Percentiles rank a stretch among this genome's conserved stretches.
Evolutionary conservation across 2,113 vertebrate genomes (phyloP).

Genomic region (Crotalus tigris): DNA sequence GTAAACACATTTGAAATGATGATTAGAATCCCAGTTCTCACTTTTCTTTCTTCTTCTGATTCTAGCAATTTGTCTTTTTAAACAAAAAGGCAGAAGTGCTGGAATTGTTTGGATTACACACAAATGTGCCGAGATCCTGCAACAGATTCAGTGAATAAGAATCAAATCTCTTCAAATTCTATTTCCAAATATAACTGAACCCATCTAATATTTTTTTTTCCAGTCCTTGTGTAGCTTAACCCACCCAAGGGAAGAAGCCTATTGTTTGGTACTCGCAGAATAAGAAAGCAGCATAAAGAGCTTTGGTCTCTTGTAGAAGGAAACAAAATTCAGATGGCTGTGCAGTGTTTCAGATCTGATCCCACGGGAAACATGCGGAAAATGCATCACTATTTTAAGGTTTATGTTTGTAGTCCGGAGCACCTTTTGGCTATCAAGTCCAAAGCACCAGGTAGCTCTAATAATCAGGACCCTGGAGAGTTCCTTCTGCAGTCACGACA

Average conservation of each 20-base stretch:
- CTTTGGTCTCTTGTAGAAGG: background rate
- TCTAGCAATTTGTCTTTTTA: background rate
- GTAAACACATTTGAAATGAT: constrained; percentile 38
- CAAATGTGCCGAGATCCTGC: background rate
- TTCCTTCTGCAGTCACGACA: background rate
- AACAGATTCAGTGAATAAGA: background rate
- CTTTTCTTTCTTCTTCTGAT: background rate
- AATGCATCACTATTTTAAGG: background rate
- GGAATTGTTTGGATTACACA: too few species aligned
- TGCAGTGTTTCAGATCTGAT: background rate
- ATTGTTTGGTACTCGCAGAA: background rate
- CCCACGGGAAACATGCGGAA: background rate
- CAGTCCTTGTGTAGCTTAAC: background rate
- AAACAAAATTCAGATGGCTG: background rate
- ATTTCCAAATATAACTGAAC: background rate
- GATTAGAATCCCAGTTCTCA: constrained; percentile 26
- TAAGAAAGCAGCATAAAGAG: background rate
- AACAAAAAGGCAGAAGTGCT: background rate
- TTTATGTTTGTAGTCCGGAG: background rate
- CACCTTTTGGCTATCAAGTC: background rate
- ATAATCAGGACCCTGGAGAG: background rate
- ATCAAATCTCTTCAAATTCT: background rate
- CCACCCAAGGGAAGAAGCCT: background rate
- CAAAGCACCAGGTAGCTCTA: background rate
- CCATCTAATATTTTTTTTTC: background rate